These are phyloP conservation scores for Drosophila tristis DNA, from an alignment of 1,140 invertebrate species.

Conservation along the genomic window DNA sequence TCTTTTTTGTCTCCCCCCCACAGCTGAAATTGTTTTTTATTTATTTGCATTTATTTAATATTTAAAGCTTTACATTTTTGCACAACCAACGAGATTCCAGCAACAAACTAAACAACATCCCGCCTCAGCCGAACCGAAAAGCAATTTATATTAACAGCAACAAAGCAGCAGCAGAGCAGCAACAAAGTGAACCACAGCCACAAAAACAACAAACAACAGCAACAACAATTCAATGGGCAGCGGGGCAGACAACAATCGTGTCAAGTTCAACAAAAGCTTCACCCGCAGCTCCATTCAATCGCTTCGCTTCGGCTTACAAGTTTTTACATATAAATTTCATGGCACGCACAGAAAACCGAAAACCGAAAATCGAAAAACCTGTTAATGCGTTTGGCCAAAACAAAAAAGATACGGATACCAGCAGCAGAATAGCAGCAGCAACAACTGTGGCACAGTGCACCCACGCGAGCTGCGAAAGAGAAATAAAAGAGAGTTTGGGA, in stretches of 20 bases:
- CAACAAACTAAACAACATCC: not conserved
- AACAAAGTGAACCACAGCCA: constrained; percentile 24
- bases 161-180: constrained; percentile 10
- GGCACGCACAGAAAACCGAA: constrained; percentile 61
- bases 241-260: constrained; percentile 53
- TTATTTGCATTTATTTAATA: constrained; percentile 55
- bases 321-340: constrained; percentile 62
- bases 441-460: constrained; percentile 45
- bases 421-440: not conserved
- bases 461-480: constrained; percentile 55
- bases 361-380: constrained; percentile 49
- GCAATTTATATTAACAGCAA: constrained; percentile 45
- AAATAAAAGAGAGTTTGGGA: constrained; percentile 4
- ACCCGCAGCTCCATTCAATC: constrained; percentile 57
- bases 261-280: constrained; percentile 80
- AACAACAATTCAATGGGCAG: constrained; percentile 36
- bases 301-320: constrained; percentile 50
- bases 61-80: constrained; percentile 71
- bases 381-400: constrained; percentile 70
- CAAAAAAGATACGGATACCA: not conserved
- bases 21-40: constrained; percentile 10
- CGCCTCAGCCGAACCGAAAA: constrained; percentile 29
- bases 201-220: constrained; percentile 39
- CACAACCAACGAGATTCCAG: constrained; percentile 44
- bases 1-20: too few species aligned